Base-by-base conservation (phyloP, 1,140 invertebrate genomes). In the Dinoponera quadriceps region DNA sequence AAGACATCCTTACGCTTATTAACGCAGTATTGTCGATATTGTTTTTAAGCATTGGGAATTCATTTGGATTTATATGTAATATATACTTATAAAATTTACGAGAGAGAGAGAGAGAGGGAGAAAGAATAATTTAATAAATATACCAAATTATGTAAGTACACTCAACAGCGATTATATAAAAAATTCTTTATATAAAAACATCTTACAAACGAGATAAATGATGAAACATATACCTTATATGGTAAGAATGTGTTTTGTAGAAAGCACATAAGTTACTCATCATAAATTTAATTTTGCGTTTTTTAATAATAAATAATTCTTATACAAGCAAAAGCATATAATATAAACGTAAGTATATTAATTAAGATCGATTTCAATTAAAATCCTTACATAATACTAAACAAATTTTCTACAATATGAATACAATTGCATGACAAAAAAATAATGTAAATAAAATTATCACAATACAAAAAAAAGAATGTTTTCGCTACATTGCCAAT, bases 201-300 rank as follows among this genome's bases (percentile, higher is more conserved):
- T 77, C 13, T 65, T 66, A 66, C 3, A 44, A 9, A 33, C 20
- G 4, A 77, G 16, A 55, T 66, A 66, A 77, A 77, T 77, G 60
- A 54, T 54, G 3, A 48, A 22, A 65, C 18, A 55, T n/a, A 54
- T 22, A 38, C 18, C 54, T n/a, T 1, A 77, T 33, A 77, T 66
- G 29, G 20, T 75, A 54, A 54, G 29, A 11, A 77, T 20, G 33
- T 54, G 33, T 63, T 75, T 77, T 33, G 2, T 7, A 51, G 11
- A 44, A 44, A 60, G 48, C 14, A 51, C 27, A 14, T 22, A 65
- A 38, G 14, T 49, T 51, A 38, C 33, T 9, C 54, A 0, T 54
- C 18, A 25, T 54, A 66, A 27, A 20, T 44, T 20, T 44, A 62
- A 38, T 33, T 51, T 44, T 0, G 13, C 2, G 22, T 51, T 65